A percentile compares a stretch with the other conserved stretches of the same genome.
Conservation (phyloP, 92 coral and sea anemone genomes). For the Zoanthus sansibaricus region DNA sequence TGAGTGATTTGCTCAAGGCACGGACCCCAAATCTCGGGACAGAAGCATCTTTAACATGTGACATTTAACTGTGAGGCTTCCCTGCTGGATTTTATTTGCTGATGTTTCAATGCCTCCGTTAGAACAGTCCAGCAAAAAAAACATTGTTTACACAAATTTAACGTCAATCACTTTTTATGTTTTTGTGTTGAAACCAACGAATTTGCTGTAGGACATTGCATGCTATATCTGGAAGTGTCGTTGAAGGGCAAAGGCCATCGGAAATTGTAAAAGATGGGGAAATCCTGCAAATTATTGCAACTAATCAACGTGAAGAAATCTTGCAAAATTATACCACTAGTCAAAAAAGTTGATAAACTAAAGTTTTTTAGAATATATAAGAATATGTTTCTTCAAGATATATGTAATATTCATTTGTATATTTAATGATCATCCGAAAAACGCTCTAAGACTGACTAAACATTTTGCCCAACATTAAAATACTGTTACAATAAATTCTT, state of each 20-base stretch:
- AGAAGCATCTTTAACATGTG: conserved; percentile 3
- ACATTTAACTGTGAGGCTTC: neutral
- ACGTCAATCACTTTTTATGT: neutral
- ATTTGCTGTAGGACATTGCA: neutral
- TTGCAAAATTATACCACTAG: neutral
- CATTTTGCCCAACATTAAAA: neutral
- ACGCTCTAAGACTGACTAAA: neutral
- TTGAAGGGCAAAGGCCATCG: neutral
- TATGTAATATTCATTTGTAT: no score
- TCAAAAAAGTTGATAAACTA: no score
- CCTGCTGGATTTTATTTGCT: neutral
- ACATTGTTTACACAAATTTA: neutral
- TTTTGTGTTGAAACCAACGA: neutral
- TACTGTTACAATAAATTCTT: no score
- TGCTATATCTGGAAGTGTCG: neutral
- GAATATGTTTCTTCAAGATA: no score
- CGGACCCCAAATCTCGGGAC: neutral
- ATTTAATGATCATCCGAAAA: no score
- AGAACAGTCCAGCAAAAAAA: neutral
- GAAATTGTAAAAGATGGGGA: neutral
- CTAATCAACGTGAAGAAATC: neutral
- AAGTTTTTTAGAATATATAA: no score
- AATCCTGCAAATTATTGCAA: neutral
- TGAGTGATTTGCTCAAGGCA: neutral
- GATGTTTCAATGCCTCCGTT: neutral